Percentiles rank a stretch among this genome's conserved stretches.
Evolutionary conservation across 2,888 invertebrate species (phyloP).

Genomic region (Drosophila helvetica): DNA sequence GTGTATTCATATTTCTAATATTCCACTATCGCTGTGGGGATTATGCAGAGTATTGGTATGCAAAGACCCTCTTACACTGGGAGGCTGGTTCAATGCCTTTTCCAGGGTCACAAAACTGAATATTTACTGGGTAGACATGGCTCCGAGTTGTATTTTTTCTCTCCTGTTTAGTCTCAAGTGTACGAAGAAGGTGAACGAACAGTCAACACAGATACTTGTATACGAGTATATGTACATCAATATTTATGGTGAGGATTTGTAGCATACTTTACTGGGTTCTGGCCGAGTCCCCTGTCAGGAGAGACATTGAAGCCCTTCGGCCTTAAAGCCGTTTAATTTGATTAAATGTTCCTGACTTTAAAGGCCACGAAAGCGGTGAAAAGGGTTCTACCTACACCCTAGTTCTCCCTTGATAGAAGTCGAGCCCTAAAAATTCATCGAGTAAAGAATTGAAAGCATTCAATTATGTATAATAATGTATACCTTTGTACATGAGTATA

Average conservation of each 20-base stretch:
- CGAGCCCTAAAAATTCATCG: conserved; percentile 49
- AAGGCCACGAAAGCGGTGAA: conserved; percentile 23
- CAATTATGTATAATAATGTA: conserved; percentile 70
- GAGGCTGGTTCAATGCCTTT: conserved; percentile 20
- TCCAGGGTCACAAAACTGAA: conserved; percentile 40
- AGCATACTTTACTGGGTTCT: conserved; percentile 48
- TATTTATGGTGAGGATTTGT: conserved; percentile 48
- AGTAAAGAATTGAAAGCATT: conserved; percentile 70
- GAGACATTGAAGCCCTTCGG: not conserved
- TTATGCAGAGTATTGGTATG: conserved; percentile 47
- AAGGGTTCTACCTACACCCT: not conserved
- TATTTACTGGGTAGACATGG: conserved; percentile 34
- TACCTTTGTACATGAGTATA: conserved; percentile 4
- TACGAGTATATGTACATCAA: conserved; percentile 44
- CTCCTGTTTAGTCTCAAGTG: conserved; percentile 56
- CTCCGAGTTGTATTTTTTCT: not conserved
- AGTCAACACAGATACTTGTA: conserved; percentile 8
- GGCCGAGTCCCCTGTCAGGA: not conserved
- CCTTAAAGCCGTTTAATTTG: conserved; percentile 71
- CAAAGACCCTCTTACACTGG: conserved; percentile 1
- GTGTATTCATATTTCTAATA: not conserved
- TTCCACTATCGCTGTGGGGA: conserved; percentile 22
- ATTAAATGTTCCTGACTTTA: conserved; percentile 60
- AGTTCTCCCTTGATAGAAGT: conserved; percentile 3
- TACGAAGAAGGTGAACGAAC: conserved; percentile 68